Base-by-base conservation (phyloP, 1,140 invertebrate genomes). In the Sweltsa coloradensis region DNA sequence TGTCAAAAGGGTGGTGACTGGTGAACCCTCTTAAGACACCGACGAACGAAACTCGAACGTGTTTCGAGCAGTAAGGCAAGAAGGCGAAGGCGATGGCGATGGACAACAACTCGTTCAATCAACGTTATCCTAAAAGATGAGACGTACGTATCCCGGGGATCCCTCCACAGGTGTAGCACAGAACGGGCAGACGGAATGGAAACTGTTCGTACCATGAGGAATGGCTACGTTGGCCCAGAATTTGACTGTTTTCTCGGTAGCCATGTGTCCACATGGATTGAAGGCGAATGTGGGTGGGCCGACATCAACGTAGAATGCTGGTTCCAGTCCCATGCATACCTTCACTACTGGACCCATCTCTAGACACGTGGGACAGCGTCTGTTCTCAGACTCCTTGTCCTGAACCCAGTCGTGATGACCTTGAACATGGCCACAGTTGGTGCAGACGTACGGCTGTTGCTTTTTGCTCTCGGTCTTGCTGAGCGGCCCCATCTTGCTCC, bases 181-280 rank as follows among this genome's bases (percentile, higher is more conserved):
- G 70, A 97, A 99, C 50, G 96, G 96, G 70, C 96, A 99, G 57
- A 97, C 91, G 23, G 93, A 86, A 66, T 94, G 89, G 67, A 97
- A 97, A 50, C 91, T 93, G 70, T 96, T 96, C 29, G 93, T 97
- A 58, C 95, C 95, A 70, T 97, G 93, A 39, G 95, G 96, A 61
- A 98, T 95, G 55, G 90, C 85, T 54, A 98, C 86, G 56, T 83
- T 83, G 41, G 87, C 82, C 90, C 90, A 94, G 69, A 90, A 94
- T 93, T 92, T 95, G 62, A 96, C 93, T 59, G 94, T 97, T 72
- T 88, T 85, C 67, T 96, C 91, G 34, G 91, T 95, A 49, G 94
- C 92, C 85, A 99, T 96, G 64, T 99, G 96, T 41, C 94, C 96
- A 73, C 96, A 99, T 21, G 96, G 96, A 73, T 91, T 96, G 70